Base-by-base conservation (phyloP, 2,113 vertebrate genomes). In the Raphicerus campestris region DNA sequence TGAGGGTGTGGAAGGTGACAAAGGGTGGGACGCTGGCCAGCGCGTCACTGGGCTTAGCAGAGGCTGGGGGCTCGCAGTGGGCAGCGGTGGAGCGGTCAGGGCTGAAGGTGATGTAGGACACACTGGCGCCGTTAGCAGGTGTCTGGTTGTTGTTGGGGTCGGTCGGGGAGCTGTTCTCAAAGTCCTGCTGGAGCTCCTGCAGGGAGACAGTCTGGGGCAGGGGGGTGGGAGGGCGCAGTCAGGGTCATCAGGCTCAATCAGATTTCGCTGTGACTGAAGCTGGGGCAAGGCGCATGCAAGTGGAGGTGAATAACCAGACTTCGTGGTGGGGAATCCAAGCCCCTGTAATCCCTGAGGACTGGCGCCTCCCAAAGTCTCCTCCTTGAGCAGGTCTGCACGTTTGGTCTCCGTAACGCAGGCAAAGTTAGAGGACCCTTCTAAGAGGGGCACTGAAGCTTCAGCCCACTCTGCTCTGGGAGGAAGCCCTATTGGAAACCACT, bases 111-210 rank as follows among this genome's bases (percentile, higher is more conserved):
- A 99, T 88, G 11, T 99, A 99, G 96, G 99, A 99, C 92, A 99
- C 97, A 66, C 98, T 98, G 97, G 98, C 87, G 0, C 98, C 97
- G 0, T 98, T 98, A 0, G 98, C 98, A 0, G 98, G 84, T 0
- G 98, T 99, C 97, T 98, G 98, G 98, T 99, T 99, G 97, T 99
- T 99, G 85, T 99, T 99, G 96, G 98, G 98, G 61, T 98, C 99
- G 0, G 98, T 99, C 0, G 99, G 98, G 35, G 98, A 83, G 53
- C 95, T 42, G 2, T 93, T 97, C 94, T 99, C 99, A 93, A 99
- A 99, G 98, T 99, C 99, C 70, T 99, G 99, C 97, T 99, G 99
- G 53, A 99, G 99, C 87, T 99, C 99, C 97, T 99, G 99, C 98
- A 99, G 93, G 60, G 99, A 99, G 96, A 99, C 98, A 47, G 99